phyloP scores from a whole-genome alignment of 2,113 vertebrate genomes.

The Pterophyllum scalare region DNA sequence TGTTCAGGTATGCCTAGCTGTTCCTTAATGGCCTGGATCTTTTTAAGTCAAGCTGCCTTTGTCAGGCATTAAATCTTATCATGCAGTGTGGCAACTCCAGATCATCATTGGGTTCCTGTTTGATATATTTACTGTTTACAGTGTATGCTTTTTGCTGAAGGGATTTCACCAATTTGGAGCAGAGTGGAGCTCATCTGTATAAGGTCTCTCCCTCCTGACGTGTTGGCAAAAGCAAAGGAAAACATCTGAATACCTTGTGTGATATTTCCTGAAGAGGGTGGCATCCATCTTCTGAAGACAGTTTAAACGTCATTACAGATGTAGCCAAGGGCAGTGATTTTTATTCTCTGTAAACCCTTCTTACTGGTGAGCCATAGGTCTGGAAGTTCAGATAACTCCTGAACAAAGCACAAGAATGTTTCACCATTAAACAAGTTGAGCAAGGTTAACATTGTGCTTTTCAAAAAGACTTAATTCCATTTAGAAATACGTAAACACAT shows the following conservation, averaged over 20 bases:
- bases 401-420: background rate
- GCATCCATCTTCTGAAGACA: conserved; percentile 38
- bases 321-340: background rate
- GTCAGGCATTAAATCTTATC: conserved; percentile 57
- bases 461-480: background rate
- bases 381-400: background rate
- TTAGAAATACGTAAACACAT: conserved; percentile 4
- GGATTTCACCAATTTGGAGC: conserved; percentile 23
- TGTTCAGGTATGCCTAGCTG: conserved; percentile 57
- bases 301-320: conserved; percentile 29
- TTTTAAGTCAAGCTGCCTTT: conserved; percentile 48
- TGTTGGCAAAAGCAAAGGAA: conserved; percentile 38
- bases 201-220: conserved; percentile 12
- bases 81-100: conserved; percentile 31
- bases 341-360: background rate
- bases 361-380: background rate
- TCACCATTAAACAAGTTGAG: background rate
- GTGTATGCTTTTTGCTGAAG: conserved; percentile 28
- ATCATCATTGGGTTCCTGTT: conserved; percentile 18
- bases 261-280: conserved; percentile 28
- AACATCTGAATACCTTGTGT: conserved; percentile 60
- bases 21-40: conserved; percentile 54
- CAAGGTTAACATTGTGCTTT: background rate
- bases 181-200: conserved; percentile 44
- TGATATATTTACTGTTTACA: conserved; percentile 52